phyloP scores from a whole-genome alignment of 92 coral and sea anemone species.

The Blastomussa wellsi region DNA sequence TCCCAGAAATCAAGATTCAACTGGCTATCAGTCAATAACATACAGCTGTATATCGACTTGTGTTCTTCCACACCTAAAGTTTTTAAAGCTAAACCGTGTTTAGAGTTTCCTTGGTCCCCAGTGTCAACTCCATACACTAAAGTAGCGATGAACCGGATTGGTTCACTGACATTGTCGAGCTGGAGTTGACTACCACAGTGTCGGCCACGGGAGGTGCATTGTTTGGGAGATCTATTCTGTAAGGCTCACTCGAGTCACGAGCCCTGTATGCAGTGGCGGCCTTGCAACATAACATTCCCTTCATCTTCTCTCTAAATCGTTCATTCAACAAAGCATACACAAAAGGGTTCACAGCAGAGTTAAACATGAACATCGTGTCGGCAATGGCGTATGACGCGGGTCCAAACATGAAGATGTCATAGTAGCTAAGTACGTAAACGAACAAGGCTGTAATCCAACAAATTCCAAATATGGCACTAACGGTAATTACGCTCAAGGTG shows the following conservation, averaged over 20 bases:
- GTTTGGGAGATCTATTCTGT: background rate
- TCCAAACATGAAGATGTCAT: background rate
- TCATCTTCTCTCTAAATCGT: conserved; percentile 4
- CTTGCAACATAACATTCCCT: conserved; percentile 1
- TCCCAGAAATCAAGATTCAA: too few relatives aligned
- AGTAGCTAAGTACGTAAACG: conserved; percentile 1
- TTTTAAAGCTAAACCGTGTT: background rate
- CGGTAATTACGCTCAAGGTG: conserved; percentile 7
- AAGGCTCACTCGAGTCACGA: background rate
- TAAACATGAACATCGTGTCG: conserved; percentile 12
- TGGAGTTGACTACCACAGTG: background rate
- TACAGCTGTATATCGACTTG: background rate
- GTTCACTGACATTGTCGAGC: background rate
- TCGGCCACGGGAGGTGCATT: background rate
- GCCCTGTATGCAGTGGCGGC: background rate
- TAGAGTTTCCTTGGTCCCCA: background rate
- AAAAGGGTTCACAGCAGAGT: conserved; percentile 30
- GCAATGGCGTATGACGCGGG: background rate
- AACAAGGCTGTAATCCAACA: conserved; percentile 19
- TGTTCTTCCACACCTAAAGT: background rate
- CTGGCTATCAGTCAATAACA: too few relatives aligned
- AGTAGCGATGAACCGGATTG: background rate
- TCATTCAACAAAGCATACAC: conserved; percentile 13
- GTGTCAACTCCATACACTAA: background rate
- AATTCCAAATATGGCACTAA: conserved; percentile 20